Evolutionary conservation across 2,113 vertebrate species (phyloP).

Genomic region (Carollia perspicillata): DNA sequence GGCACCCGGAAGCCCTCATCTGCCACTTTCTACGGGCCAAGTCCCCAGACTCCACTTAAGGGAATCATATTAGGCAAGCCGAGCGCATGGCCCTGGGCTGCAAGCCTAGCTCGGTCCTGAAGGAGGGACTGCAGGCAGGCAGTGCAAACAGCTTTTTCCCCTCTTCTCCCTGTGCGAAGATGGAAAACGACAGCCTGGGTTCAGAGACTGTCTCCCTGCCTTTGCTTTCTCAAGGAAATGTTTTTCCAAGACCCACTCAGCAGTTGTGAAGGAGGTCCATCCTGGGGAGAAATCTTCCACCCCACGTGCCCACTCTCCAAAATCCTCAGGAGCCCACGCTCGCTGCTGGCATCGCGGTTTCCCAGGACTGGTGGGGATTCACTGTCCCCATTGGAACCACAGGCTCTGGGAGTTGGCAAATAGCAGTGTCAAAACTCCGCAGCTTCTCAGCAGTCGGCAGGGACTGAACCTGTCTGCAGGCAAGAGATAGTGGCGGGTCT

Average conservation of each 20-base stretch:
- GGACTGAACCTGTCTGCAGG: background rate
- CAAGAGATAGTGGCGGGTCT: constrained; percentile 16
- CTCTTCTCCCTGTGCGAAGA: background rate
- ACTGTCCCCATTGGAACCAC: background rate
- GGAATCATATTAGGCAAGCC: background rate
- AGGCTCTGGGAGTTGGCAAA: background rate
- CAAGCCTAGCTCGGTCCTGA: background rate
- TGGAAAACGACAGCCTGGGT: constrained; percentile 2
- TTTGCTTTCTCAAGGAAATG: constrained; percentile 33
- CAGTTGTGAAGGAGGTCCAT: background rate
- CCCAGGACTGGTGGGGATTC: background rate
- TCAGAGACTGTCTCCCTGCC: background rate
- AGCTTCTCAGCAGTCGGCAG: background rate
- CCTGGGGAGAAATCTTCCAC: background rate
- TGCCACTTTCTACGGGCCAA: background rate
- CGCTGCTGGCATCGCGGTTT: background rate
- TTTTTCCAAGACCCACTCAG: background rate
- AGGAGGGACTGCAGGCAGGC: background rate
- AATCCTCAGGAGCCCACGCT: background rate
- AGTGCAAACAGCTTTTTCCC: background rate
- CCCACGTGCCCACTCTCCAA: rapidly evolving
- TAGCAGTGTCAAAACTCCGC: background rate
- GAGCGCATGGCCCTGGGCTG: background rate
- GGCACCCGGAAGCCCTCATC: background rate
- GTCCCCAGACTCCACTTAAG: background rate